Evolutionary conservation across 2,888 invertebrate species (phyloP).

Genomic region (Eristalinus sepulchralis): DNA sequence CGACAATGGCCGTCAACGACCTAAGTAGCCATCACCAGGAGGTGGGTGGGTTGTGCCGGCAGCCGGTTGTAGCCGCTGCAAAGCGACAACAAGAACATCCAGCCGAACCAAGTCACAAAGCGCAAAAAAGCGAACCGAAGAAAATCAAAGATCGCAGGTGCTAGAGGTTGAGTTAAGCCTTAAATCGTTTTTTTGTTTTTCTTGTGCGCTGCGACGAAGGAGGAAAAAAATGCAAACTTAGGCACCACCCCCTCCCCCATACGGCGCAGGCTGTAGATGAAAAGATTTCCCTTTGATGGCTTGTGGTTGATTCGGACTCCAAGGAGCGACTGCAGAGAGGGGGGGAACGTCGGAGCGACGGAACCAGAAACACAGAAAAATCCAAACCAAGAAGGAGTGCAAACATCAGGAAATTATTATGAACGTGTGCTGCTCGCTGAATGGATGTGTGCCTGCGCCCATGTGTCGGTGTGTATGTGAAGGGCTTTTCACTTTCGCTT

Average conservation of each 20-base stretch:
- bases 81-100: neutral
- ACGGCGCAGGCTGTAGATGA: slow-evolving; percentile 14
- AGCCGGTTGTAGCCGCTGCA: neutral
- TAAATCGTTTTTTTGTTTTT: slow-evolving; percentile 2
- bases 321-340: slow-evolving; percentile 46
- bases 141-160: slow-evolving; percentile 16
- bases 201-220: neutral
- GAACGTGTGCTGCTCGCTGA: neutral
- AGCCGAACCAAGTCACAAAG: neutral
- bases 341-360: neutral
- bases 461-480: slow-evolving; percentile 38
- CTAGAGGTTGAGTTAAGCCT: slow-evolving; percentile 29
- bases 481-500: slow-evolving; percentile 70
- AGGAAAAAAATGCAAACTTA: neutral
- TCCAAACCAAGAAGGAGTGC: slow-evolving; percentile 52
- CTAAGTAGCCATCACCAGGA: slow-evolving; percentile 48
- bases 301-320: slow-evolving; percentile 51
- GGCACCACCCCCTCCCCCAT: neutral
- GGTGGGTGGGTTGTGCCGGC: slow-evolving; percentile 29
- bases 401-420: slow-evolving; percentile 22
- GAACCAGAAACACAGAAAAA: slow-evolving; percentile 56
- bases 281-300: slow-evolving; percentile 50
- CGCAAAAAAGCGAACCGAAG: neutral
- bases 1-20: slow-evolving; percentile 56
- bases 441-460: neutral